Percentiles rank a stretch among this genome's conserved stretches.
Conservation (phyloP, 2,888 invertebrate species). For the Standfussiana lucernea region DNA sequence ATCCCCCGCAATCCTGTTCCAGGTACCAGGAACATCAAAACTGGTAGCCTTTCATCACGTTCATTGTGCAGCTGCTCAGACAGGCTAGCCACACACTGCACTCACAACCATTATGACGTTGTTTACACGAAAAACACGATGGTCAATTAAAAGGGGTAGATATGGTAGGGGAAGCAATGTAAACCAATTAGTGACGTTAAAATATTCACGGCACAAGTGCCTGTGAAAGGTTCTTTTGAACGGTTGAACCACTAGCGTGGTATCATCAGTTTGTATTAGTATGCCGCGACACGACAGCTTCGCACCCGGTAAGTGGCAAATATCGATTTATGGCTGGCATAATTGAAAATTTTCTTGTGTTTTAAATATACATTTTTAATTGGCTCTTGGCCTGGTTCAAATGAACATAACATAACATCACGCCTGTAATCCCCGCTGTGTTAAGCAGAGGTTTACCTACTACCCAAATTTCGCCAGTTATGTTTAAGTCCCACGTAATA, state of each 20-base stretch:
- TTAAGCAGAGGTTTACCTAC: no score
- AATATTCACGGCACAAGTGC: slow-evolving; percentile 69
- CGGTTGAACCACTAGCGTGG: slow-evolving; percentile 58
- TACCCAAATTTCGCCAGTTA: no score
- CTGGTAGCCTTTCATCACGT: slow-evolving; percentile 8
- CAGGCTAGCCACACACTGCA: background rate
- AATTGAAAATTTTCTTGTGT: slow-evolving; percentile 60
- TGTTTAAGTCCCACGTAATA: no score
- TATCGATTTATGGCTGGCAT: slow-evolving; percentile 65
- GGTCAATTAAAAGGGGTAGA: slow-evolving; percentile 56
- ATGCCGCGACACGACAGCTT: slow-evolving; percentile 71
- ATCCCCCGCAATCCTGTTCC: background rate
- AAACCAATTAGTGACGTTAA: slow-evolving; percentile 75
- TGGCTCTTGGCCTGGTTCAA: background rate
- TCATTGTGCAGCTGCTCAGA: slow-evolving; percentile 6
- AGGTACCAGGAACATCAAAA: slow-evolving; percentile 39
- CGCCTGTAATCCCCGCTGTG: no score
- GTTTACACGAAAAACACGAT: slow-evolving; percentile 44
- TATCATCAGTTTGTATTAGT: slow-evolving; percentile 66
- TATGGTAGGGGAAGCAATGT: slow-evolving; percentile 51
- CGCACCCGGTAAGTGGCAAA: slow-evolving; percentile 65
- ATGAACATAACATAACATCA: no score
- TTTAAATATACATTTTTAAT: slow-evolving; percentile 20
- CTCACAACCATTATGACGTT: slow-evolving; percentile 1
- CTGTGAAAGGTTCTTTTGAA: slow-evolving; percentile 66